Evolutionary conservation across 2,113 vertebrate species (phyloP).

Genomic region (Theristicus caerulescens): DNA sequence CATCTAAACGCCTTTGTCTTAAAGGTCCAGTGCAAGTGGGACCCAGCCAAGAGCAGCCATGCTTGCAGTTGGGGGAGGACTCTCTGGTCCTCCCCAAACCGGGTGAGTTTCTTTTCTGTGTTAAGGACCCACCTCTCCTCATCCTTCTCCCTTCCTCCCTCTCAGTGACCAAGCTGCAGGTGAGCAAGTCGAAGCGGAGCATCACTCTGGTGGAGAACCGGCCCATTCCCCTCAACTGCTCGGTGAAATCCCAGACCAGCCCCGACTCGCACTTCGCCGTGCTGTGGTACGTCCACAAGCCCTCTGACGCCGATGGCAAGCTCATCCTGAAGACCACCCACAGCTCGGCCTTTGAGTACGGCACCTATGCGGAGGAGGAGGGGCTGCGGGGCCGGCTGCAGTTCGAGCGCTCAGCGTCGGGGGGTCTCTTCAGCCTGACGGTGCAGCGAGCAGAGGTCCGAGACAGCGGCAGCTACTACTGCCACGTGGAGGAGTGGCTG

Average conservation of each 20-base stretch:
- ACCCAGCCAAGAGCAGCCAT: not conserved
- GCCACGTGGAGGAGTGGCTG: conserved; percentile 90
- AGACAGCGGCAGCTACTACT: conserved; percentile 95
- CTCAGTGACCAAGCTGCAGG: conserved; percentile 88
- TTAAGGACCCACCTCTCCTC: not conserved
- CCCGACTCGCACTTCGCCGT: conserved; percentile 89
- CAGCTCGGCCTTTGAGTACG: conserved; percentile 86
- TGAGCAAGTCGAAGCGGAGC: conserved; percentile 90
- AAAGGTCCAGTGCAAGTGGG: not conserved
- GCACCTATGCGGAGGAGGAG: conserved; percentile 91
- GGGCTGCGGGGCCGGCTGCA: conserved; percentile 87
- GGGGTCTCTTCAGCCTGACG: conserved; percentile 88
- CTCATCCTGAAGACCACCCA: conserved; percentile 92
- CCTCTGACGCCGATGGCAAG: conserved; percentile 81
- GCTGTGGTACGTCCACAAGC: conserved; percentile 89
- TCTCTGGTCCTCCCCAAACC: not conserved
- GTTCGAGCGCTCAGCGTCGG: conserved; percentile 84
- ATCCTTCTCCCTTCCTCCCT: not conserved
- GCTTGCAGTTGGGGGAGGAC: not conserved
- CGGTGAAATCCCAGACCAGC: conserved; percentile 88
- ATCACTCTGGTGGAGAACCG: conserved; percentile 87
- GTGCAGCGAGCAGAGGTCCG: conserved; percentile 88
- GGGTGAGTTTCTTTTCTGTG: not conserved
- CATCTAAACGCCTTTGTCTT: not conserved
- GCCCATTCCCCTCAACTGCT: conserved; percentile 89